phyloP scores from a whole-genome alignment of 2,113 vertebrate species.

The Ptilorrhoa leucosticta region DNA sequence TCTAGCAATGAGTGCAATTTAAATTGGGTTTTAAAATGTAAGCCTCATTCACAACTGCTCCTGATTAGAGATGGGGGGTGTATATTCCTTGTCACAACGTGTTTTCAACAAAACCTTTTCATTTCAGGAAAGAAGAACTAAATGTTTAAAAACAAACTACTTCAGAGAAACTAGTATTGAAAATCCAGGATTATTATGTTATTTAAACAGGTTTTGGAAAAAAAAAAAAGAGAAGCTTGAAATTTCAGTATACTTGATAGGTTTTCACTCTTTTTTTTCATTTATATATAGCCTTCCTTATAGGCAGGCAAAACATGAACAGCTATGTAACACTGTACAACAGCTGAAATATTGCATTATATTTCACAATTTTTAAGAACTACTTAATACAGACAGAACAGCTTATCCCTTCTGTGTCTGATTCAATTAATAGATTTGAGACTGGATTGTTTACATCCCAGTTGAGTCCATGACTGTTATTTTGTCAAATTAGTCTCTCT shows the following conservation, averaged over 20 bases:
- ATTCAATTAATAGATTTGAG: background rate
- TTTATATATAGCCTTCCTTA: background rate
- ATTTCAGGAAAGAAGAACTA: background rate
- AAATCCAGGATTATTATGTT: background rate
- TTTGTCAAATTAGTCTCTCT: background rate
- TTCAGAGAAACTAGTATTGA: background rate
- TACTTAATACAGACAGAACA: background rate
- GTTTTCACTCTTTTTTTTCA: background rate
- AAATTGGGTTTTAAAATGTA: background rate
- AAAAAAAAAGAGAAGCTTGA: background rate
- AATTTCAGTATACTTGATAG: background rate
- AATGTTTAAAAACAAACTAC: background rate
- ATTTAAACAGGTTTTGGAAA: background rate
- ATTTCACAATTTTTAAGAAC: background rate
- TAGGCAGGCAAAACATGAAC: background rate
- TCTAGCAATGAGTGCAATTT: background rate
- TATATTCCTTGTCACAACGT: background rate
- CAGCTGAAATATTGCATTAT: background rate
- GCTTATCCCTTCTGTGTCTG: background rate
- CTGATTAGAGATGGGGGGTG: background rate
- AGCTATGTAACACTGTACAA: background rate
- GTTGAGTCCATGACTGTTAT: background rate
- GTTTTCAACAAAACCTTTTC: background rate
- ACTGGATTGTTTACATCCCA: background rate
- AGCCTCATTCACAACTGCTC: background rate